These are phyloP conservation scores for Hylomyscus alleni DNA, from an alignment of 2,797 vertebrate genomes.

Conservation along the genomic window DNA sequence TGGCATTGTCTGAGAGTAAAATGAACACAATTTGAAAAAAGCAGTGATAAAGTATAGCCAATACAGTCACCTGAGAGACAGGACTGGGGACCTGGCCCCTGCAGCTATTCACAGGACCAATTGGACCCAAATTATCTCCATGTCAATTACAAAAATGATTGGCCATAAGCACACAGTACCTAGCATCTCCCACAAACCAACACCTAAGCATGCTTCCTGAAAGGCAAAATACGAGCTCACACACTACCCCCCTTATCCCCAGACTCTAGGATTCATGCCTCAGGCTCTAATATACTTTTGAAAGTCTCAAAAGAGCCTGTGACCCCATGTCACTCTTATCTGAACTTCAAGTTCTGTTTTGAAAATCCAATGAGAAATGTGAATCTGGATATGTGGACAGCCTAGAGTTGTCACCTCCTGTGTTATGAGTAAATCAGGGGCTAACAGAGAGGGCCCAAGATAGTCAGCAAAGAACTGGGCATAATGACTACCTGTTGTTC, in stretches of 20 bases:
- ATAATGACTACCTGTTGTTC: constrained; percentile 92
- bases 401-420: not conserved
- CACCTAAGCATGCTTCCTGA: not conserved
- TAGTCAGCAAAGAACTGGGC: not conserved
- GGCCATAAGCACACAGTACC: not conserved
- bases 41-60: not conserved
- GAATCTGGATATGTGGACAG: not conserved
- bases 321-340: too few species aligned
- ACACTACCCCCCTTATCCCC: not conserved
- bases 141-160: not conserved
- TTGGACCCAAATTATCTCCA: not conserved
- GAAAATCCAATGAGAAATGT: too few species aligned
- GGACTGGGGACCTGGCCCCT: not conserved
- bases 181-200: not conserved
- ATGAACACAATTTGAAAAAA: not conserved
- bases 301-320: not conserved
- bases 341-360: too few species aligned
- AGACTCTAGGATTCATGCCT: not conserved
- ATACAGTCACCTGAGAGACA: not conserved
- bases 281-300: not conserved
- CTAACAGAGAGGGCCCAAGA: not conserved
- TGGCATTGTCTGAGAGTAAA: too few species aligned
- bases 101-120: not conserved
- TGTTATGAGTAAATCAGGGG: not conserved
- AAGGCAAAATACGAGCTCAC: fast-evolving